phyloP scores from a whole-genome alignment of 1,140 invertebrate species.

The Sesamia nonagrioides region DNA sequence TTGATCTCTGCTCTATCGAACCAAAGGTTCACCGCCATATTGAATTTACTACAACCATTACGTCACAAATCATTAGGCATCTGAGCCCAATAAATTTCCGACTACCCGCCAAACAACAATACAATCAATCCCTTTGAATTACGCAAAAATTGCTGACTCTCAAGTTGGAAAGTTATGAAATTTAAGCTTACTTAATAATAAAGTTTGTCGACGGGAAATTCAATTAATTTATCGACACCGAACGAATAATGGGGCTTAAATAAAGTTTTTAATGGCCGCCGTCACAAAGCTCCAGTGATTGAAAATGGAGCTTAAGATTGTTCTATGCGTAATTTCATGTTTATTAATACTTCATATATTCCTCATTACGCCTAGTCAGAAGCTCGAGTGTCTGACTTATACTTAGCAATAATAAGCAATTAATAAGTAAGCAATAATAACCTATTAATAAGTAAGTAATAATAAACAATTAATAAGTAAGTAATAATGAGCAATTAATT shows the following conservation, averaged over 20 bases:
- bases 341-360: too few relatives aligned
- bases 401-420: too few relatives aligned
- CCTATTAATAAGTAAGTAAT: too few relatives aligned
- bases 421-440: too few relatives aligned
- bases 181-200: constrained; percentile 56
- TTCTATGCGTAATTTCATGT: neutral
- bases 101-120: constrained; percentile 33
- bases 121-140: constrained; percentile 52
- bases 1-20: neutral
- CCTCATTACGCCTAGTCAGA: too few relatives aligned
- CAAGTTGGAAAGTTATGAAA: constrained; percentile 62
- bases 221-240: constrained; percentile 74
- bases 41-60: constrained; percentile 5
- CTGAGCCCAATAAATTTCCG: constrained; percentile 13
- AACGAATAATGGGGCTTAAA: constrained; percentile 68
- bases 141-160: constrained; percentile 51
- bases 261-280: constrained; percentile 63
- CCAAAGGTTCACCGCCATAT: neutral
- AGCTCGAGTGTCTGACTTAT: too few relatives aligned
- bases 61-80: constrained; percentile 30
- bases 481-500: too few relatives aligned
- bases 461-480: too few relatives aligned
- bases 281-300: constrained; percentile 47
- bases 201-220: constrained; percentile 61
- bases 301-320: constrained; percentile 34